Evolutionary conservation across 2,797 vertebrate genomes (phyloP).

Genomic region (Enteromius treurensis): DNA sequence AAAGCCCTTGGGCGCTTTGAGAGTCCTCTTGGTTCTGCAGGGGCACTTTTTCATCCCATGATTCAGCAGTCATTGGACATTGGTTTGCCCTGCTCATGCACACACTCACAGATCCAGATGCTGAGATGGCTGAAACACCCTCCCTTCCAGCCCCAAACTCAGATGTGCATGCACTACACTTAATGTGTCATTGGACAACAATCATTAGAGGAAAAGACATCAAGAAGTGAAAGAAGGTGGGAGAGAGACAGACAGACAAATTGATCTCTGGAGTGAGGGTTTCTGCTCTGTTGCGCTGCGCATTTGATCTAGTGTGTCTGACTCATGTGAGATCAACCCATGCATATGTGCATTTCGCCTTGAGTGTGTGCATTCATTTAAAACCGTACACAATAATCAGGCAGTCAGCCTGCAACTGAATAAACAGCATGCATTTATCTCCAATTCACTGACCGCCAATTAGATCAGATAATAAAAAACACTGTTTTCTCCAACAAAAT

Average conservation of each 20-base stretch:
- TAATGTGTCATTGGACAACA: conserved; percentile 36
- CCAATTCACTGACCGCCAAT: conserved; percentile 36
- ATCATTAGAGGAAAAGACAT: conserved; percentile 29
- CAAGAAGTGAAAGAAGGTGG: conserved; percentile 17
- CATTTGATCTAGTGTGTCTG: conserved; percentile 42
- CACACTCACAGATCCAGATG: conserved; percentile 13
- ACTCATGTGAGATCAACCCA: conserved; percentile 38
- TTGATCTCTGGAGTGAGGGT: conserved; percentile 42
- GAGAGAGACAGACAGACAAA: conserved; percentile 32
- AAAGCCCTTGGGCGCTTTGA: not conserved
- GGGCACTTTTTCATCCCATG: conserved; percentile 55
- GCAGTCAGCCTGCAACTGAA: conserved; percentile 29
- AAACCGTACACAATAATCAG: conserved; percentile 30
- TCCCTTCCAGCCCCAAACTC: not conserved
- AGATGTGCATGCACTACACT: conserved; percentile 41
- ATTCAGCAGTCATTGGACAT: conserved; percentile 59
- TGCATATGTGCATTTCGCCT: conserved; percentile 38
- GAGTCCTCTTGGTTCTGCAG: conserved; percentile 2
- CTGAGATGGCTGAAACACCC: conserved; percentile 16
- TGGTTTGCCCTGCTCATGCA: conserved; percentile 23
- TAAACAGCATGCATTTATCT: conserved; percentile 30
- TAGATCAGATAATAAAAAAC: conserved; percentile 1
- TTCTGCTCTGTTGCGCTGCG: conserved; percentile 45
- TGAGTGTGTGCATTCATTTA: conserved; percentile 36
- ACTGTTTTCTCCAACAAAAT: not conserved